These are phyloP conservation scores for Tetranychus truncatus DNA, from an alignment of 2,888 invertebrate species.

Conservation along the genomic window DNA sequence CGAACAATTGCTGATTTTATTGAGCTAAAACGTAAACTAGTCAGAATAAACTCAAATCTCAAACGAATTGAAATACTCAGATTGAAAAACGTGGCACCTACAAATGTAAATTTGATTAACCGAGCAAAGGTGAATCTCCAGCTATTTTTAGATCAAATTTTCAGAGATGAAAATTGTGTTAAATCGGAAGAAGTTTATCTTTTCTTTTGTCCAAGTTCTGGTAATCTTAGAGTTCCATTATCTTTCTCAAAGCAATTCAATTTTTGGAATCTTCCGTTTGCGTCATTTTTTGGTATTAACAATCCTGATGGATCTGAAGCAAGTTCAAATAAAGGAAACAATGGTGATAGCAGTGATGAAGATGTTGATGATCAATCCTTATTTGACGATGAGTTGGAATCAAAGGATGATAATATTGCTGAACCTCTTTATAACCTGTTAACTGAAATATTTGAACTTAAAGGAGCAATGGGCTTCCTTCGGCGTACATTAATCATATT, in stretches of 20 bases:
- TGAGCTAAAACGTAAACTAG: constrained; percentile 61
- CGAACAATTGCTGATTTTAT: constrained; percentile 44
- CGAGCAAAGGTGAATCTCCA: constrained; percentile 11
- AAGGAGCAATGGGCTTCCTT: constrained; percentile 69
- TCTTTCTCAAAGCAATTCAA: constrained; percentile 47
- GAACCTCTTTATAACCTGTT: constrained; percentile 71
- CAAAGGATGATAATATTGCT: constrained; percentile 53
- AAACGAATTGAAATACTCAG: constrained; percentile 13
- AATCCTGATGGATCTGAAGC: background rate
- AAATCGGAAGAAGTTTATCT: constrained; percentile 74
- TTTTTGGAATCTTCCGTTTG: constrained; percentile 10
- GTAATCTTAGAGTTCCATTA: constrained; percentile 50
- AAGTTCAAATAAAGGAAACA: background rate
- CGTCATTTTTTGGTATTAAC: constrained; percentile 16
- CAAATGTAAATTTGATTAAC: constrained; percentile 10
- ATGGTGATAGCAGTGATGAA: constrained; percentile 8
- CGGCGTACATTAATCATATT: constrained; percentile 70
- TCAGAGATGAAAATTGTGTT: constrained; percentile 66
- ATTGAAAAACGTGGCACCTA: constrained; percentile 4
- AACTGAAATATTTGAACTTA: constrained; percentile 73
- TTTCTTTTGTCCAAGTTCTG: constrained; percentile 77
- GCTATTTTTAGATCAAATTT: constrained; percentile 35
- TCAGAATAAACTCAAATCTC: constrained; percentile 26
- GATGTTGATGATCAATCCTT: constrained; percentile 11
- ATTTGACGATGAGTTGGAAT: constrained; percentile 8